phyloP scores from a whole-genome alignment of 2,888 invertebrate species.

The Calameuta idolon region DNA sequence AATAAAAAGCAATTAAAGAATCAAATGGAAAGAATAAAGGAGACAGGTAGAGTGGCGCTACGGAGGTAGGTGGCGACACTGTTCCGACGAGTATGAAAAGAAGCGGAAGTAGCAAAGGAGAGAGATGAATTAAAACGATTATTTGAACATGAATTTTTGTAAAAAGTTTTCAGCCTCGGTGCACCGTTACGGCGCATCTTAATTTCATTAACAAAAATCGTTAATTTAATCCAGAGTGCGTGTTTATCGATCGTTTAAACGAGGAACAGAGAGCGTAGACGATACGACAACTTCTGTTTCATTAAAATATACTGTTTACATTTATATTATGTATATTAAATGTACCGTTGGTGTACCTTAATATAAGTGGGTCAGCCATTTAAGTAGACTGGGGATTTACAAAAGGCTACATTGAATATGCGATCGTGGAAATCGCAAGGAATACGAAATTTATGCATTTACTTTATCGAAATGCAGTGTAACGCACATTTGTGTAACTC shows the following conservation, averaged over 20 bases:
- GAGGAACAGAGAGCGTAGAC: not conserved
- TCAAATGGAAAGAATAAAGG: constrained; percentile 31
- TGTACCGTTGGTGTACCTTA: not conserved
- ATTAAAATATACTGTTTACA: not conserved
- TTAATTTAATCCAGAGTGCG: not conserved
- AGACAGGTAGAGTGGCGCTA: constrained; percentile 3
- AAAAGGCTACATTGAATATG: too few relatives aligned
- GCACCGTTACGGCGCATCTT: not conserved
- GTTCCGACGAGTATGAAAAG: not conserved
- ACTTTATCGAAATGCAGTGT: too few relatives aligned
- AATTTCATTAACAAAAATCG: not conserved
- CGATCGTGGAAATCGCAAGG: too few relatives aligned
- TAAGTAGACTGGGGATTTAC: too few relatives aligned
- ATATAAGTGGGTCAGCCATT: too few relatives aligned
- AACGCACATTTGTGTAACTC: too few relatives aligned
- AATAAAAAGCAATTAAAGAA: not conserved
- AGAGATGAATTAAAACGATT: not conserved
- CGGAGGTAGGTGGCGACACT: not conserved
- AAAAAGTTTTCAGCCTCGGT: not conserved
- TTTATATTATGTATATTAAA: not conserved
- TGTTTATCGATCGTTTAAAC: not conserved
- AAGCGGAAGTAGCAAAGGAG: not conserved
- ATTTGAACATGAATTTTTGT: not conserved
- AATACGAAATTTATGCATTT: too few relatives aligned
- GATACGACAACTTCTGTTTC: not conserved